Evolutionary conservation across 2,888 invertebrate species (phyloP).

Genomic region (Pocota personata): DNA sequence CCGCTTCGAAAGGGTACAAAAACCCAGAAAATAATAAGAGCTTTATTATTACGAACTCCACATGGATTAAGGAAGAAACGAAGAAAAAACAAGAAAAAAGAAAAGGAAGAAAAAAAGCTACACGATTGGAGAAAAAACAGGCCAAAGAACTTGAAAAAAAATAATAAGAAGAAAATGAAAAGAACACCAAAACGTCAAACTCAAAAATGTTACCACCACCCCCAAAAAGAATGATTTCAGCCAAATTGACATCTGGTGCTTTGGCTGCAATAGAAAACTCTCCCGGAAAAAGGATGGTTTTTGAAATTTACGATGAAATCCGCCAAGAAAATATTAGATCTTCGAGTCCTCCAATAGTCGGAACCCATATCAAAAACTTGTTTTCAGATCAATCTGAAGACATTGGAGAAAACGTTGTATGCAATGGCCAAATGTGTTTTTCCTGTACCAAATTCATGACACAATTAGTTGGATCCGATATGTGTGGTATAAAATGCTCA

Average conservation of each 20-base stretch:
- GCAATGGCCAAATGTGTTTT: too few relatives aligned
- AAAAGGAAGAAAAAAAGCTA: too few relatives aligned
- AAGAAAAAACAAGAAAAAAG: not conserved
- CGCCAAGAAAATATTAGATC: too few relatives aligned
- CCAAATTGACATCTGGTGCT: not conserved
- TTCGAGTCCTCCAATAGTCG: too few relatives aligned
- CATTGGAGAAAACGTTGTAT: conserved; percentile 10
- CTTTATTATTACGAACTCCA: not conserved
- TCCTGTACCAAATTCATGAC: too few relatives aligned
- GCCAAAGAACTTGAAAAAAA: not conserved
- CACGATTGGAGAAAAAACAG: not conserved
- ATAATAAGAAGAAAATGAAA: conserved; percentile 8
- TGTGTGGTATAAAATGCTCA: too few relatives aligned
- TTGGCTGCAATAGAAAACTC: not conserved
- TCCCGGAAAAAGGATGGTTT: too few relatives aligned
- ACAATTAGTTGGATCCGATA: too few relatives aligned
- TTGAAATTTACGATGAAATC: too few relatives aligned
- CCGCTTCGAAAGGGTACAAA: not conserved
- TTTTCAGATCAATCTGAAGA: too few relatives aligned
- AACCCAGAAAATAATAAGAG: not conserved
- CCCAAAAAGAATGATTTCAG: not conserved
- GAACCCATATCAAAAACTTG: too few relatives aligned
- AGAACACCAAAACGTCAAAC: conserved; percentile 6
- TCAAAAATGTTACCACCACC: not conserved
- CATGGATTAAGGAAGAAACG: too few relatives aligned